Evolutionary conservation across 35 echinoderm and acorn worm genomes (phyloP).

Genomic region (Lytechinus variegatus): DNA sequence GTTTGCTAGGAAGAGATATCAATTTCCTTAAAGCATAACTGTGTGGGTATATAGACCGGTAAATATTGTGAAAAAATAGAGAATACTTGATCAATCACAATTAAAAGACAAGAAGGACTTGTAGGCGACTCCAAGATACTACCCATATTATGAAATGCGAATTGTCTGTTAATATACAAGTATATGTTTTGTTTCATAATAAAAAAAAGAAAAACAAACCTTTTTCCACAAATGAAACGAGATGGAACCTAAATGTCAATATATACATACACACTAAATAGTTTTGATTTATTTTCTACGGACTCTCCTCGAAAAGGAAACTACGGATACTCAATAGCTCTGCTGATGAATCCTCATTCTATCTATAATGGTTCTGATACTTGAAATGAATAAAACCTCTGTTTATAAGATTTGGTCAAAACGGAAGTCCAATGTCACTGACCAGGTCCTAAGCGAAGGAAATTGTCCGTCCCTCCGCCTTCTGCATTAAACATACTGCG

Average conservation of each 20-base stretch:
- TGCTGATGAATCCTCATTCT: not conserved
- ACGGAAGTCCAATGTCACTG: conserved; percentile 16
- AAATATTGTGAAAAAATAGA: no score
- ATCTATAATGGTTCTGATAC: not conserved
- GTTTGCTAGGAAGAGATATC: no score
- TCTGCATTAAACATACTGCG: not conserved
- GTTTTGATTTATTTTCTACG: not conserved
- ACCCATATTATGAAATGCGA: no score
- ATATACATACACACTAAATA: not conserved
- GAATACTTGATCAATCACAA: no score
- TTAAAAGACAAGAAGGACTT: no score
- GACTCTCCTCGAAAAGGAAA: not conserved
- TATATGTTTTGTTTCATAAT: no score
- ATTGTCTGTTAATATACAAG: no score
- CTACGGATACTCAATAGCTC: not conserved
- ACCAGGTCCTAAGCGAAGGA: not conserved
- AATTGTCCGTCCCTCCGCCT: not conserved
- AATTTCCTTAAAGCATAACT: no score
- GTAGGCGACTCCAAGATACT: no score
- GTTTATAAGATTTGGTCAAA: conserved; percentile 6
- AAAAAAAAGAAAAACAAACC: no score
- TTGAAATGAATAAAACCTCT: not conserved
- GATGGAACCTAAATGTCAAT: not conserved
- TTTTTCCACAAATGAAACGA: not conserved
- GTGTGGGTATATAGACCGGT: no score